Evolutionary conservation across 1,140 invertebrate species (phyloP).

Genomic region (Gryllus bimaculatus): DNA sequence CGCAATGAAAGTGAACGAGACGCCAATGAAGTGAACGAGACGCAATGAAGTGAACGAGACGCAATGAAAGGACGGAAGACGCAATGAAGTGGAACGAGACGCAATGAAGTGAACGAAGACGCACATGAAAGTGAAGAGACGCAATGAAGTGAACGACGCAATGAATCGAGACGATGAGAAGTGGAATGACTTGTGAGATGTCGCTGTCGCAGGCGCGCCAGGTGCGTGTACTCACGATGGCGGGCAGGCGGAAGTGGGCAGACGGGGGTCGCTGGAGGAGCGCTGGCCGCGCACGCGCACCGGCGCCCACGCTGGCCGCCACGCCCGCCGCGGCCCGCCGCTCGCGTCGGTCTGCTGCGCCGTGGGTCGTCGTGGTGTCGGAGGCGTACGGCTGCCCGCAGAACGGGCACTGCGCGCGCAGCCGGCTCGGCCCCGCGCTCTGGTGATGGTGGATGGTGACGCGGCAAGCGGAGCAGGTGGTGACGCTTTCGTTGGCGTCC

Average conservation of each 20-base stretch:
- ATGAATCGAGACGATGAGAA: neutral
- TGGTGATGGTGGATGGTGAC: constrained; percentile 25
- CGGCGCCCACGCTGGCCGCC: constrained; percentile 25
- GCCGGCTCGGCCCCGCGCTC: constrained; percentile 7
- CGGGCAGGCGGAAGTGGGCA: constrained; percentile 28
- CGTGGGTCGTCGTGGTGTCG: neutral
- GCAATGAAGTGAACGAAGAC: neutral
- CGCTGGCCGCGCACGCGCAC: constrained; percentile 26
- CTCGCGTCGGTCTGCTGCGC: neutral
- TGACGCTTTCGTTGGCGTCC: constrained; percentile 22
- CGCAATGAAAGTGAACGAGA: too few species aligned
- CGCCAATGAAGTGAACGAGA: too few species aligned
- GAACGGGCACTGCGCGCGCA: constrained; percentile 24
- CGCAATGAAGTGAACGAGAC: too few species aligned
- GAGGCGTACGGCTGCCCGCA: constrained; percentile 25
- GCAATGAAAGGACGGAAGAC: too few species aligned
- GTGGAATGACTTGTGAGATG: neutral
- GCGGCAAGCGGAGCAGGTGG: constrained; percentile 26
- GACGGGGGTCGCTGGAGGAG: constrained; percentile 28
- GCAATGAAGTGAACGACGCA: neutral
- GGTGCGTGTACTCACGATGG: constrained; percentile 27
- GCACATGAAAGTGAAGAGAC: neutral
- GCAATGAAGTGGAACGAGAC: too few species aligned
- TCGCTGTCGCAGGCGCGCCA: too few species aligned
- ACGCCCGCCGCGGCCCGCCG: constrained; percentile 9